A percentile compares a stretch with the other conserved stretches of the same genome.
These are phyloP conservation scores for Xestoiulus laeticollis DNA, from an alignment of 2,888 invertebrate species.

Conservation along the genomic window DNA sequence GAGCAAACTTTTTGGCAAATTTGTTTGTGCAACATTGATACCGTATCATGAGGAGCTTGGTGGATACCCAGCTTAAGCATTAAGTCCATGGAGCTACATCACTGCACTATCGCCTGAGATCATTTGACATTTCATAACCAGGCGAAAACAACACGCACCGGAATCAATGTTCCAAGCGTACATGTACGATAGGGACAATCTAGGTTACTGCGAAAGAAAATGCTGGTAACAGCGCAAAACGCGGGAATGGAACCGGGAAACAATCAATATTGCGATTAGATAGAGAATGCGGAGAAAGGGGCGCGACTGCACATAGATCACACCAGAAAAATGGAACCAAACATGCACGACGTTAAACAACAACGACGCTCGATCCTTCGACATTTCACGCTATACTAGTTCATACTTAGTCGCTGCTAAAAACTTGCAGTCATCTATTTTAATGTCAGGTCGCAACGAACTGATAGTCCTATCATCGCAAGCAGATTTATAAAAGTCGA, in stretches of 20 bases:
- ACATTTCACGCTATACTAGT: not conserved
- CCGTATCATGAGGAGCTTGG: too few species aligned
- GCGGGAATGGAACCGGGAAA: constrained; percentile 9
- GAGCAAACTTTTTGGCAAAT: too few species aligned
- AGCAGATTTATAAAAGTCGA: not conserved
- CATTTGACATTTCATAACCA: not conserved
- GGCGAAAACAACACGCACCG: constrained; percentile 24
- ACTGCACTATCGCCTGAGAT: not conserved
- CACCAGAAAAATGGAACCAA: not conserved
- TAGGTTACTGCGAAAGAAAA: constrained; percentile 23
- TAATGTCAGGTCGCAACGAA: not conserved
- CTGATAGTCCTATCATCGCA: not conserved
- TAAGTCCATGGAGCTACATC: not conserved
- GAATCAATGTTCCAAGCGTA: not conserved
- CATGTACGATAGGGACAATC: not conserved
- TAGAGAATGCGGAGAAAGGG: not conserved
- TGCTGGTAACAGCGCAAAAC: constrained; percentile 6
- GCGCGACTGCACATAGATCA: constrained; percentile 1
- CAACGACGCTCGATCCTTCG: not conserved
- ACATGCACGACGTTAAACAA: not conserved
- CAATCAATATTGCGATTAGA: constrained; percentile 37
- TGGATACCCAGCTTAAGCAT: not conserved
- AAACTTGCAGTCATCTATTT: not conserved
- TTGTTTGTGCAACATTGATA: too few species aligned
- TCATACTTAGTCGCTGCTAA: not conserved